Evolutionary conservation across 2,797 vertebrate species (phyloP).

Genomic region (Scomberomorus guttatus): DNA sequence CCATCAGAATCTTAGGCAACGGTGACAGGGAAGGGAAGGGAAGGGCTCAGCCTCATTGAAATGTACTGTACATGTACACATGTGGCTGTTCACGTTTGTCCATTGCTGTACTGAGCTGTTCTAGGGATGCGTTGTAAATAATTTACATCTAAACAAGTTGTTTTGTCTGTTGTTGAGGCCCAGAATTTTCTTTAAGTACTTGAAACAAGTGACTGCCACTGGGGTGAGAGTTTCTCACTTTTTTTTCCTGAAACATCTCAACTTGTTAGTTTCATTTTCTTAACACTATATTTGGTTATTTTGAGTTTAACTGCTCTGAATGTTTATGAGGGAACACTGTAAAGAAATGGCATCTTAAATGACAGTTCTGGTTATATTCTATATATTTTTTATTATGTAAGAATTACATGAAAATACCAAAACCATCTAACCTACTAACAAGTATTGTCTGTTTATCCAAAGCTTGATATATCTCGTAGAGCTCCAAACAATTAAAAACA

Average conservation of each 20-base stretch:
- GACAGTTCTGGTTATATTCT: neutral
- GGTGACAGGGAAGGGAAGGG: conserved; percentile 61
- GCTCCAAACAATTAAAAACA: too few relatives aligned
- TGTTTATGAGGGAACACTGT: neutral
- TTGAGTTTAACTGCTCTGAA: neutral
- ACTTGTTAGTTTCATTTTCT: neutral
- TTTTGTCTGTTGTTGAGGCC: neutral
- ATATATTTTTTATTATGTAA: neutral
- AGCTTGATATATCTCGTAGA: too few relatives aligned
- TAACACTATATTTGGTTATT: neutral
- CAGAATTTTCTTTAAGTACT: neutral
- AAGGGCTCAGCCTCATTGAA: conserved; percentile 41
- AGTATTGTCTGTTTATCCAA: neutral
- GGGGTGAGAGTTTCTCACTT: too few relatives aligned
- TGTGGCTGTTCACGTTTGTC: conserved; percentile 35
- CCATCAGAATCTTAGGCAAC: conserved; percentile 64
- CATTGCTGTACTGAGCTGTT: conserved; percentile 4
- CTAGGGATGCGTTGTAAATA: neutral
- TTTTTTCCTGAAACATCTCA: neutral
- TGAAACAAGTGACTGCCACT: too few relatives aligned
- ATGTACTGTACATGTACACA: neutral
- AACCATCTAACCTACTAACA: neutral
- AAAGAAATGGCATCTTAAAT: neutral
- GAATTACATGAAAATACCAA: neutral
- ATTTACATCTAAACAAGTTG: neutral